These are phyloP conservation scores for Darevskia nairensis DNA, from an alignment of 2,797 vertebrate species.

Conservation along the genomic window DNA sequence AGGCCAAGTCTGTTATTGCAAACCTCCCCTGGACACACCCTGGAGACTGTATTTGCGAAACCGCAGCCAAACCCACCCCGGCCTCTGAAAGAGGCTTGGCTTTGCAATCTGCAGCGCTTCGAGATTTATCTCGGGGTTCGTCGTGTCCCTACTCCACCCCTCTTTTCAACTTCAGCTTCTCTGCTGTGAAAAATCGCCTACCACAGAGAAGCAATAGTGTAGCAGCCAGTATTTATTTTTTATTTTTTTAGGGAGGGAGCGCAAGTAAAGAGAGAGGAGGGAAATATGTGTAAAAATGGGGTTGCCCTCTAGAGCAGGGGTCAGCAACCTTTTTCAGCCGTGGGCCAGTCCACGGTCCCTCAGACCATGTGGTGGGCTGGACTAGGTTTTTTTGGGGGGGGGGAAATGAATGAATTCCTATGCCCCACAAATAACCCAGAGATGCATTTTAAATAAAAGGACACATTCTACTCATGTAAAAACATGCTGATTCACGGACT, in stretches of 20 bases:
- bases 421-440: no score
- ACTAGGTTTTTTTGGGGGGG: no score
- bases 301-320: no score
- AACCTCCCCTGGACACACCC: constrained; percentile 57
- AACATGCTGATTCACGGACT: no score
- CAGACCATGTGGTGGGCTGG: no score
- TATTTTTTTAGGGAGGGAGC: no score
- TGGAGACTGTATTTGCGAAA: constrained; percentile 50
- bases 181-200: background rate
- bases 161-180: background rate
- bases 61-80: constrained; percentile 43
- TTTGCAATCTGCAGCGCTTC: background rate
- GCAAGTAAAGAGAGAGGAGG: background rate
- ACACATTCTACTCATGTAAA: no score
- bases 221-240: background rate
- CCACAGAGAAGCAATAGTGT: background rate
- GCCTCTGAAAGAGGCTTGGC: background rate
- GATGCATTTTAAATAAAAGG: no score
- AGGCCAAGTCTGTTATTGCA: constrained; percentile 48
- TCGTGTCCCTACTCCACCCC: background rate
- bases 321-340: no score
- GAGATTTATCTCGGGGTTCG: background rate
- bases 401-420: no score
- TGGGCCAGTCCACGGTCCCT: no score
- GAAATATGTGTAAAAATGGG: background rate